Conservation (phyloP, 2,113 vertebrate species). For the Pomatostomus ruficeps region DNA sequence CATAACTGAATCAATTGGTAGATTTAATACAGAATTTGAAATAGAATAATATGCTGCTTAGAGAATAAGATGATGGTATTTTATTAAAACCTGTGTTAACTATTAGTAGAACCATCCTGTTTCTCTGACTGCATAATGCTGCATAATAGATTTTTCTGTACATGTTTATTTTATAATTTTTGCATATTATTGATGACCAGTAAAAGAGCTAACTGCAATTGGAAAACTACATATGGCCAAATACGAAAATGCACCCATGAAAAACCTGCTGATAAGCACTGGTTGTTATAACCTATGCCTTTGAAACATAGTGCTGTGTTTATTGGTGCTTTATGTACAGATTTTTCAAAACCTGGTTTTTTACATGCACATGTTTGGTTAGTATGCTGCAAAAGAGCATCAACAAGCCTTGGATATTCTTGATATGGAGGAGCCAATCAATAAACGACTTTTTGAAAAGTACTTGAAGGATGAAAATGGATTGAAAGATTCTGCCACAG, state of each 20-base stretch:
- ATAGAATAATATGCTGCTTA: neutral
- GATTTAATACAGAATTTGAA: neutral
- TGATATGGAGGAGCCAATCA: slow-evolving; percentile 91
- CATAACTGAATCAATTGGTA: neutral
- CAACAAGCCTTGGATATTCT: slow-evolving; percentile 97
- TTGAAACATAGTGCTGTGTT: neutral
- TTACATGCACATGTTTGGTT: neutral
- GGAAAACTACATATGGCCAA: neutral
- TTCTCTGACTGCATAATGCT: neutral
- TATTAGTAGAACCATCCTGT: neutral
- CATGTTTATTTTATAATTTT: neutral
- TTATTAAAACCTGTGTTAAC: neutral
- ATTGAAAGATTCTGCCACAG: slow-evolving; percentile 78
- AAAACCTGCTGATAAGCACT: neutral
- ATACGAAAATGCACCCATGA: neutral
- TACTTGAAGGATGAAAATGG: slow-evolving; percentile 83
- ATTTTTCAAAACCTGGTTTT: neutral
- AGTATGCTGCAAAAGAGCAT: slow-evolving; percentile 98
- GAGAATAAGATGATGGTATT: neutral
- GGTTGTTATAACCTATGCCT: neutral
- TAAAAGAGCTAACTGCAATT: neutral
- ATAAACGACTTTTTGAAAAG: slow-evolving; percentile 87
- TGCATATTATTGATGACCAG: neutral
- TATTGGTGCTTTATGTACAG: neutral
- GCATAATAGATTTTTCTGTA: neutral